Percentiles rank a stretch among this genome's conserved stretches.
These are phyloP conservation scores for Ammodytes dubius DNA, from an alignment of 2,113 vertebrate species.

Conservation along the genomic window DNA sequence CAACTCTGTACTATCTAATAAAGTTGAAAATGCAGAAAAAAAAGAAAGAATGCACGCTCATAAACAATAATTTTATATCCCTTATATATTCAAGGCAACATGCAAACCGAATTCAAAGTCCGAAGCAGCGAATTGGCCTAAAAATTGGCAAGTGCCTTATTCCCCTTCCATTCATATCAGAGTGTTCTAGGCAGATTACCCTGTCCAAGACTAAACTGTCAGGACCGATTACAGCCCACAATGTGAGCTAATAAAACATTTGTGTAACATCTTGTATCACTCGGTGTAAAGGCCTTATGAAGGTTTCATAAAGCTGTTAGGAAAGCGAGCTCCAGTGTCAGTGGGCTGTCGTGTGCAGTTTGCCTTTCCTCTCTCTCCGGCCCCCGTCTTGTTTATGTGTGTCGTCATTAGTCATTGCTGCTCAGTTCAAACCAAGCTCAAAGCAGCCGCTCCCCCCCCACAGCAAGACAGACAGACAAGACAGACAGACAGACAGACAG, in stretches of 20 bases:
- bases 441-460: constrained; percentile 6
- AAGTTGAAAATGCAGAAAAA: too few species aligned
- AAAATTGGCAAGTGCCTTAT: not conserved
- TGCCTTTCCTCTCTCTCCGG: constrained; percentile 35
- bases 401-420: constrained; percentile 67
- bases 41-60: too few species aligned
- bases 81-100: not conserved
- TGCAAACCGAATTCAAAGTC: not conserved
- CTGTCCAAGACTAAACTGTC: constrained; percentile 1
- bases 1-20: too few species aligned
- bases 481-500: not conserved
- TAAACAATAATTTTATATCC: too few species aligned
- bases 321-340: constrained; percentile 43
- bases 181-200: not conserved
- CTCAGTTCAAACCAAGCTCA: constrained; percentile 59
- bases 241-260: not conserved
- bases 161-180: not conserved
- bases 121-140: not conserved
- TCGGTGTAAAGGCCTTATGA: constrained; percentile 3
- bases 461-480: not conserved
- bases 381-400: constrained; percentile 55
- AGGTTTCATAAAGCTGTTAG: constrained; percentile 27
- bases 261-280: constrained; percentile 6
- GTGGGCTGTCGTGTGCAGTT: constrained; percentile 40
- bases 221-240: not conserved